A percentile compares a stretch with the other conserved stretches of the same genome.
phyloP scores from a whole-genome alignment of 2,888 invertebrate species.

The Platycheirus rosarum region DNA sequence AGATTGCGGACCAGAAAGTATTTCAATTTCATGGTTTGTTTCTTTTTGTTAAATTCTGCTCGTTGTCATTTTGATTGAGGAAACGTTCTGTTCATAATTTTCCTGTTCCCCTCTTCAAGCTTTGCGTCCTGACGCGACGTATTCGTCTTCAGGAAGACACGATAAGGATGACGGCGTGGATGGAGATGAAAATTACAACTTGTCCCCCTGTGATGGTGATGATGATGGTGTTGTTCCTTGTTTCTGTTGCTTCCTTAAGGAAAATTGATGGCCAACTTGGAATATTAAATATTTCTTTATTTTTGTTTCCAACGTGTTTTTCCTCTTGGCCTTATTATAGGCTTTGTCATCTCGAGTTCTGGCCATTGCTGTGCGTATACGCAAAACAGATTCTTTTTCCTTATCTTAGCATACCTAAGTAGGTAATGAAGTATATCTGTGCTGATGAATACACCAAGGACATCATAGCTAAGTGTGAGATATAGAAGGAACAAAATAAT shows the following conservation, averaged over 20 bases:
- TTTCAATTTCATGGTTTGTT: slow-evolving; percentile 74
- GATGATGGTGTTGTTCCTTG: slow-evolving; percentile 44
- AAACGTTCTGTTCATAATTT: slow-evolving; percentile 72
- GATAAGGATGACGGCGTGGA: slow-evolving; percentile 15
- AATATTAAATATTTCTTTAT: slow-evolving; percentile 68
- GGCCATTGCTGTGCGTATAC: slow-evolving; percentile 1
- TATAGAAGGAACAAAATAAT: slow-evolving; percentile 27
- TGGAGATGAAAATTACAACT: slow-evolving; percentile 36
- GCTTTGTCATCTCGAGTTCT: slow-evolving; percentile 39
- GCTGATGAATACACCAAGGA: slow-evolving; percentile 32
- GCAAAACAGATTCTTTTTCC: slow-evolving; percentile 15
- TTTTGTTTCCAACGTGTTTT: slow-evolving; percentile 31
- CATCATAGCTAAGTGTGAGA: slow-evolving; percentile 35
- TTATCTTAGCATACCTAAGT: slow-evolving; percentile 3
- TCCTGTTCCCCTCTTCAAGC: slow-evolving; percentile 36
- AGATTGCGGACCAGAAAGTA: slow-evolving; percentile 59
- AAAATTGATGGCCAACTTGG: slow-evolving; percentile 65
- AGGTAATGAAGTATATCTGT: slow-evolving; percentile 46
- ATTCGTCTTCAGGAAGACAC: background rate
- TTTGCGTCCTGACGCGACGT: background rate
- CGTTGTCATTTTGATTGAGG: slow-evolving; percentile 71
- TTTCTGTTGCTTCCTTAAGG: slow-evolving; percentile 15
- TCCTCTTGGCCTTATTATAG: slow-evolving; percentile 7
- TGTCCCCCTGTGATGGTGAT: slow-evolving; percentile 8
- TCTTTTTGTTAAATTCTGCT: slow-evolving; percentile 71